Evolutionary conservation across 2,888 invertebrate genomes (phyloP).

Genomic region (Psococerastis gibbosa): DNA sequence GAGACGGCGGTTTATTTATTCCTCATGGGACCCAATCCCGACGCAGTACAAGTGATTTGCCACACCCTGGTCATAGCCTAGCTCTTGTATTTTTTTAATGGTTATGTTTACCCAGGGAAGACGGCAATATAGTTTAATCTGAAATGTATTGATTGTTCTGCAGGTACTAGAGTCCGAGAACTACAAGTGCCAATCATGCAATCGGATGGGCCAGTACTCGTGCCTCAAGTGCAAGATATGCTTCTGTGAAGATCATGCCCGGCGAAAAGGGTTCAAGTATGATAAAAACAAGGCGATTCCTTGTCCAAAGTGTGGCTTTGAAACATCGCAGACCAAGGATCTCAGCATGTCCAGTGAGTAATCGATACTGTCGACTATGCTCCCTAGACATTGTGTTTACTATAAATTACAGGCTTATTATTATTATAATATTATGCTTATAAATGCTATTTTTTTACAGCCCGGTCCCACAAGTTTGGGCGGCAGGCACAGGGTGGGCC

Average conservation of each 20-base stretch:
- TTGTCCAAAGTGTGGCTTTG: slow-evolving; percentile 86
- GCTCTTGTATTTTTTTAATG: too few species aligned
- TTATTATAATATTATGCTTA: slow-evolving; percentile 12
- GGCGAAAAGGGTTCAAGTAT: slow-evolving; percentile 76
- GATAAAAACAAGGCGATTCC: slow-evolving; percentile 67
- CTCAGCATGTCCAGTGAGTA: slow-evolving; percentile 84
- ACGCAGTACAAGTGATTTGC: too few species aligned
- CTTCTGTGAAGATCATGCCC: slow-evolving; percentile 92
- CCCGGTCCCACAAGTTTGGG: slow-evolving; percentile 75
- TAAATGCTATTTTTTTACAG: slow-evolving; percentile 27
- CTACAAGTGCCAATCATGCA: slow-evolving; percentile 91
- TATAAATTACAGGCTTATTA: slow-evolving; percentile 6
- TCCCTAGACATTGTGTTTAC: slow-evolving; percentile 1
- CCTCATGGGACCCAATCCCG: too few species aligned
- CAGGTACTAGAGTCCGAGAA: slow-evolving; percentile 86
- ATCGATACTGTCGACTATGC: background rate
- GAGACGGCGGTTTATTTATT: too few species aligned
- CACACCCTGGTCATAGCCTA: too few species aligned
- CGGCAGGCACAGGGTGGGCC: slow-evolving; percentile 49
- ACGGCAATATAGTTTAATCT: too few species aligned
- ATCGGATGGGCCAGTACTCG: slow-evolving; percentile 84
- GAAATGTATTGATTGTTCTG: too few species aligned
- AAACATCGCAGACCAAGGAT: slow-evolving; percentile 84
- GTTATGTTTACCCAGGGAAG: too few species aligned
- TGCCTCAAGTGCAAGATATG: slow-evolving; percentile 90